phyloP scores from a whole-genome alignment of 35 echinoderm and acorn worm species.

The Apostichopus californicus region DNA sequence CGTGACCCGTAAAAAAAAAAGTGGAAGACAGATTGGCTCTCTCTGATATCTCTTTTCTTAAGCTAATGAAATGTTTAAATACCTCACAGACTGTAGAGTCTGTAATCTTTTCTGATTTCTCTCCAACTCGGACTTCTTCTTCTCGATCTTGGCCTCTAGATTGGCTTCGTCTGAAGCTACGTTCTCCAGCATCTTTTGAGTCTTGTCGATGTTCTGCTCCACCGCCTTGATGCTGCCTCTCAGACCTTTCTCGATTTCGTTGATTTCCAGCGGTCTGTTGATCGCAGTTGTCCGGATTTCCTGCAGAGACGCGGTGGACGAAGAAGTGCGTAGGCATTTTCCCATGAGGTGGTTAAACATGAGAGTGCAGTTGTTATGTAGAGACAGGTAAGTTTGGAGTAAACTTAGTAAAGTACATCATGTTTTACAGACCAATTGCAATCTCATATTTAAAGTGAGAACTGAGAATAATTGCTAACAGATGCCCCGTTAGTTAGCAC shows the following conservation, averaged over 20 bases:
- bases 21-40: too few relatives aligned
- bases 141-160: constrained; percentile 96
- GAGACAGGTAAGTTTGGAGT: too few relatives aligned
- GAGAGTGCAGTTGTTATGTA: too few relatives aligned
- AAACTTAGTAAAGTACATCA: too few relatives aligned
- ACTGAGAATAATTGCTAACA: too few relatives aligned
- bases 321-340: too few relatives aligned
- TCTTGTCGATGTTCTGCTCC: constrained; percentile 90
- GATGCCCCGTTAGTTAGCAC: too few relatives aligned
- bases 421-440: too few relatives aligned
- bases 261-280: constrained; percentile 93
- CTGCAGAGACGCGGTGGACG: not conserved
- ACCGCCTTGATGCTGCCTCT: constrained; percentile 82
- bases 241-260: constrained; percentile 94
- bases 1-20: too few relatives aligned
- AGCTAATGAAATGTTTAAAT: not conserved
- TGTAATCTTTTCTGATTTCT: constrained; percentile 85
- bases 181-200: constrained; percentile 93
- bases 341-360: too few relatives aligned
- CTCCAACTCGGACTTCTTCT: constrained; percentile 88
- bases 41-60: too few relatives aligned
- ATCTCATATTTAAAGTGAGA: too few relatives aligned
- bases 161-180: constrained; percentile 96
- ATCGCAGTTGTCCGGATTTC: constrained; percentile 89
- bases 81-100: constrained; percentile 89